Conservation (phyloP, 2,797 vertebrate species). For the Propithecus deckenii region DNA sequence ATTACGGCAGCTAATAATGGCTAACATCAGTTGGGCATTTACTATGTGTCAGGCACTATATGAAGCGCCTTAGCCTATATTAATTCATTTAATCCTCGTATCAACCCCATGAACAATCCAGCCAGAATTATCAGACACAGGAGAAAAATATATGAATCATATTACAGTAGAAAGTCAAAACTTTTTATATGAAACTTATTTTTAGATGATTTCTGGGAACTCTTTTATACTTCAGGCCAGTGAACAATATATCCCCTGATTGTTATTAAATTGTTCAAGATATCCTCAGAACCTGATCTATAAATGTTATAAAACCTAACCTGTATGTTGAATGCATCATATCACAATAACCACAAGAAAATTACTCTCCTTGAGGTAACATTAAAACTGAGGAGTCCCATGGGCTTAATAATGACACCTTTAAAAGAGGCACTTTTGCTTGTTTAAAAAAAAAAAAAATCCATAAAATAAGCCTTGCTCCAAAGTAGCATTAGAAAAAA, state of each 20-base stretch:
- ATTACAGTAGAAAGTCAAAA: slow-evolving; percentile 25
- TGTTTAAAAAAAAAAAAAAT: neutral
- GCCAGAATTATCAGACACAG: neutral
- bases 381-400: neutral
- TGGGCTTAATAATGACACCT: neutral
- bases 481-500: neutral
- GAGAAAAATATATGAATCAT: neutral
- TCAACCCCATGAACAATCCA: neutral
- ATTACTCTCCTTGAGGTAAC: slow-evolving; percentile 7
- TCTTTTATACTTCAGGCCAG: neutral
- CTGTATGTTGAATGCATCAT: neutral
- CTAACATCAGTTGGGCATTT: neutral
- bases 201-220: slow-evolving; percentile 25
- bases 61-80: neutral
- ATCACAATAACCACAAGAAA: slow-evolving; percentile 44
- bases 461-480: neutral
- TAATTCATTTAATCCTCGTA: neutral
- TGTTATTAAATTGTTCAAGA: slow-evolving; percentile 17
- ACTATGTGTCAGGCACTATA: neutral
- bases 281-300: slow-evolving; percentile 14
- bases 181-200: slow-evolving; percentile 12
- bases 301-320: neutral
- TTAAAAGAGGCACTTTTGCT: neutral
- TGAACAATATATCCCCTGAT: slow-evolving; percentile 17
- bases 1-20: neutral